Conservation (phyloP, 2,797 vertebrate species). For the Tiaroga cobitis region DNA sequence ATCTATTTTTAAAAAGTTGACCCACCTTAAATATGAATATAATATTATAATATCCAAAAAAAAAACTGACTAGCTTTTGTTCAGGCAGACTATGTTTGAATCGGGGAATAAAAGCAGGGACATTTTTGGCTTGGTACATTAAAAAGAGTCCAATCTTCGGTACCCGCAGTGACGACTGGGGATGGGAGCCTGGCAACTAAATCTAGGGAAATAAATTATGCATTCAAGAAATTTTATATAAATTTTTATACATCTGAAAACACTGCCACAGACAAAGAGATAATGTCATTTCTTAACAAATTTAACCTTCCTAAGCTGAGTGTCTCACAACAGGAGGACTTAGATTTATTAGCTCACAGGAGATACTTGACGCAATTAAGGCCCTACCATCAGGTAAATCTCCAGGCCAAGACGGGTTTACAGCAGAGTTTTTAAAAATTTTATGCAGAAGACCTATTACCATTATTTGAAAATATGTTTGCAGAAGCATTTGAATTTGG, state of each 20-base stretch:
- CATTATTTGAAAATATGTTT: neutral
- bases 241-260: constrained; percentile 14
- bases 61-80: too few species aligned
- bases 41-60: too few species aligned
- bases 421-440: constrained; percentile 16
- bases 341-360: too few species aligned
- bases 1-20: too few species aligned
- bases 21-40: too few species aligned
- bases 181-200: neutral
- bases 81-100: too few species aligned
- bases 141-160: too few species aligned
- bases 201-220: constrained; percentile 26
- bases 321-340: too few species aligned
- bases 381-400: constrained; percentile 2
- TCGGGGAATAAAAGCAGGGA: too few species aligned
- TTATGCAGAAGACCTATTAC: constrained; percentile 8
- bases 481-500: neutral
- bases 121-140: too few species aligned
- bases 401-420: constrained; percentile 12
- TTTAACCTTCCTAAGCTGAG: constrained; percentile 4
- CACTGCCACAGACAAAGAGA: neutral
- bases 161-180: too few species aligned
- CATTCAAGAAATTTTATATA: constrained; percentile 22
- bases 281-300: constrained; percentile 1
- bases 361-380: neutral